Conservation (phyloP, 2,888 invertebrate species). For the Dioctria rufipes region DNA sequence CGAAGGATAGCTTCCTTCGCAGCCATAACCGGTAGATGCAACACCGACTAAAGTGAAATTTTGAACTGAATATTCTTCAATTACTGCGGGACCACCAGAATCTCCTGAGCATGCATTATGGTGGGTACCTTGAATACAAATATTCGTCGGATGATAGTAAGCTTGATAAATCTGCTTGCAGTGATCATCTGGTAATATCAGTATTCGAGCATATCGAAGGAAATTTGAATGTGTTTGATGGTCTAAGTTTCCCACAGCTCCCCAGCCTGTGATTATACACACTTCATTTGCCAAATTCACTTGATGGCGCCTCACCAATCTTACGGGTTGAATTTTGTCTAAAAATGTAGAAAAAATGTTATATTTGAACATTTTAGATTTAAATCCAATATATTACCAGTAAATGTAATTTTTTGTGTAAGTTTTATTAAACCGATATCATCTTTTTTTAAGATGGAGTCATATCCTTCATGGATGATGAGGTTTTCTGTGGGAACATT, state of each 20-base stretch:
- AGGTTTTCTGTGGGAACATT: conserved; percentile 15
- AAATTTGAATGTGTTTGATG: neutral
- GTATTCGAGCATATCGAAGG: neutral
- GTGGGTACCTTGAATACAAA: conserved; percentile 13
- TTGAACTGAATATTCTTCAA: neutral
- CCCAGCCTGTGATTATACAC: neutral
- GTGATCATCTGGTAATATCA: neutral
- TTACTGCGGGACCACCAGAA: conserved; percentile 21
- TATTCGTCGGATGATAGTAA: neutral
- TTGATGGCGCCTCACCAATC: neutral
- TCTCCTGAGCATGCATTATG: conserved; percentile 4
- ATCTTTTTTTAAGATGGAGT: conserved; percentile 17
- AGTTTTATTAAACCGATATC: conserved; percentile 47
- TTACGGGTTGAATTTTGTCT: neutral
- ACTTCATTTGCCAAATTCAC: neutral
- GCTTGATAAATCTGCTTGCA: neutral
- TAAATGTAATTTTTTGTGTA: conserved; percentile 6
- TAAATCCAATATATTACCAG: neutral
- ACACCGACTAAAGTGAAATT: neutral
- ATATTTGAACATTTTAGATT: neutral
- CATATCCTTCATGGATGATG: conserved; percentile 28
- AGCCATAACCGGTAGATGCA: neutral
- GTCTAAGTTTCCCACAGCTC: neutral
- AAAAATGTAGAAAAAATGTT: neutral
- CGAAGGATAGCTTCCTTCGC: neutral